Conservation (phyloP, 1,140 invertebrate genomes). For the Ganaspis sp. region DNA sequence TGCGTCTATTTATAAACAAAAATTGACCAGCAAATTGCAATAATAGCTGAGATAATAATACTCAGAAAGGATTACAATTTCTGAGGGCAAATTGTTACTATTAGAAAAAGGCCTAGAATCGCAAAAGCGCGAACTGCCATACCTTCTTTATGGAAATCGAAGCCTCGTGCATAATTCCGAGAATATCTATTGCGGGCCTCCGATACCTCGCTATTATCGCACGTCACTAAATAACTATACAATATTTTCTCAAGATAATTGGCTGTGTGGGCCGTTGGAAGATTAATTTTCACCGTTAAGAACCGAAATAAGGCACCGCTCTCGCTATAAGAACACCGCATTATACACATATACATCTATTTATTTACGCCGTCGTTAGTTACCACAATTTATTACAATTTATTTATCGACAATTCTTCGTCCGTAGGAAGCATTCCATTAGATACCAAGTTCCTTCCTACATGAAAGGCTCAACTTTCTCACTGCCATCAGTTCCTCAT, state of each 20-base stretch:
- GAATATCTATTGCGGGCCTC: slow-evolving; percentile 13
- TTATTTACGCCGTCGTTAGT: slow-evolving; percentile 20
- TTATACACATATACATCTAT: slow-evolving; percentile 14
- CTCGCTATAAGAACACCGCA: slow-evolving; percentile 13
- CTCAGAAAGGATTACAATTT: too few relatives aligned
- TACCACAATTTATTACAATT: slow-evolving; percentile 23
- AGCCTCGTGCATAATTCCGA: slow-evolving; percentile 21
- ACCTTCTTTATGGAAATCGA: slow-evolving; percentile 14
- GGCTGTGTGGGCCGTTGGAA: slow-evolving; percentile 21
- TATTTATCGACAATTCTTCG: slow-evolving; percentile 20
- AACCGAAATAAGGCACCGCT: slow-evolving; percentile 27
- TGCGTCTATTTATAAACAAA: neutral
- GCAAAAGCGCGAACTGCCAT: neutral
- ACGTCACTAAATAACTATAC: slow-evolving; percentile 29
- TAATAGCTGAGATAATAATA: too few relatives aligned
- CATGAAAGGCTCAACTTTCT: slow-evolving; percentile 24
- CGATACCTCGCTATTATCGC: slow-evolving; percentile 20
- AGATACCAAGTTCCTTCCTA: slow-evolving; percentile 17
- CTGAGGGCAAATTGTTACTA: neutral
- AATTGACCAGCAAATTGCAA: neutral
- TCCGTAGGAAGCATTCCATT: slow-evolving; percentile 22
- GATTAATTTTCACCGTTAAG: slow-evolving; percentile 29
- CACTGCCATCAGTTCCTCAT: neutral
- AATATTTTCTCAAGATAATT: slow-evolving; percentile 28
- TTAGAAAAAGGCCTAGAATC: slow-evolving; percentile 1